phyloP scores from a whole-genome alignment of 2,113 vertebrate species.

The Zeus faber region DNA sequence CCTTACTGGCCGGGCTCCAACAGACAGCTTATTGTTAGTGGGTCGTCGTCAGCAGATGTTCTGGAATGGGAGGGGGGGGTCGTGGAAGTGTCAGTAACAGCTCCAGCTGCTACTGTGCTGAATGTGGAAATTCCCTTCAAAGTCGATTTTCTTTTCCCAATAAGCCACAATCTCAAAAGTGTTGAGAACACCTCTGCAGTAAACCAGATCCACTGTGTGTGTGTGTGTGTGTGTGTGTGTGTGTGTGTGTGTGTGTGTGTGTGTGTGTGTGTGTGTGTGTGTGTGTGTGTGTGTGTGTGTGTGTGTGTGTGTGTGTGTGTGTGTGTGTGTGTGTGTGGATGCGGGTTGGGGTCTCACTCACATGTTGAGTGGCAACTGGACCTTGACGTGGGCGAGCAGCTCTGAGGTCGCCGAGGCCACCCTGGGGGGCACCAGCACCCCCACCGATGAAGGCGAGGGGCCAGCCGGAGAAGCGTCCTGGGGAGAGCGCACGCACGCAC shows the following conservation, averaged over 20 bases:
- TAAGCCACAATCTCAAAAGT: not conserved
- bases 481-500: not conserved
- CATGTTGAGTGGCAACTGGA: slow-evolving; percentile 97
- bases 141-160: not conserved
- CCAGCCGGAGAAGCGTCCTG: slow-evolving; percentile 57
- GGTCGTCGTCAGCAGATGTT: no score
- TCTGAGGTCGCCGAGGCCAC: slow-evolving; percentile 82
- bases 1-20: no score
- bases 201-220: no score
- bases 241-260: no score
- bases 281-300: no score
- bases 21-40: no score
- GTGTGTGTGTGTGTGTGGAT: no score
- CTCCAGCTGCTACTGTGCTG: not conserved
- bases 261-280: no score
- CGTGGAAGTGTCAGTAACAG: not conserved
- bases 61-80: no score
- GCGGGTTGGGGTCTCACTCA: slow-evolving; percentile 71
- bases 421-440: slow-evolving; percentile 79
- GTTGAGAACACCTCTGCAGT: no score
- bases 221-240: no score
- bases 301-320: slow-evolving; percentile 14
- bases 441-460: slow-evolving; percentile 58
- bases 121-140: not conserved
- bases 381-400: slow-evolving; percentile 84